Conservation (phyloP, 2,888 invertebrate genomes). For the Andrena flavipes region DNA sequence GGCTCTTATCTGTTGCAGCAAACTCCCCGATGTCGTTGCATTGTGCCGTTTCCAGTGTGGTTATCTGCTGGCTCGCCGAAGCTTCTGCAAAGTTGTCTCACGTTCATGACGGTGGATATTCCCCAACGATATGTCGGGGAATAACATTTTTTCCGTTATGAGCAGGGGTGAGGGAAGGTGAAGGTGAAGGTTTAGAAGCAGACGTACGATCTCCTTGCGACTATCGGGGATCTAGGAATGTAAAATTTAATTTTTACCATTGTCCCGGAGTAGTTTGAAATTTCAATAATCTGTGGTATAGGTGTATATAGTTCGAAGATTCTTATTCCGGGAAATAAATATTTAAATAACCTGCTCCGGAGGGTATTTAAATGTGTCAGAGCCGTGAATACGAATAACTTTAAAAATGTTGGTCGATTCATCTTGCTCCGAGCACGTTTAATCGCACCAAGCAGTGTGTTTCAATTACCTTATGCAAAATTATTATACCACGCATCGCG, state of each 20-base stretch:
- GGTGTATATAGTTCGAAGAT: too few relatives aligned
- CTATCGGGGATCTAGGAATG: neutral
- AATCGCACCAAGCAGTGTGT: too few relatives aligned
- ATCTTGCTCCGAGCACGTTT: neutral
- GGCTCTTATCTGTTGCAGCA: slow-evolving; percentile 26
- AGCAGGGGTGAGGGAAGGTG: too few relatives aligned
- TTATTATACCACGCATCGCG: neutral
- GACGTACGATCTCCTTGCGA: neutral
- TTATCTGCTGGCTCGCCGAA: neutral
- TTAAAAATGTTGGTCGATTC: neutral
- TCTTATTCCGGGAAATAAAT: too few relatives aligned
- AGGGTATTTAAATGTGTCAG: neutral
- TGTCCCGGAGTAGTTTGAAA: neutral
- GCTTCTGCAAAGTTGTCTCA: neutral
- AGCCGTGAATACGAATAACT: neutral
- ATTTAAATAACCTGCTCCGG: too few relatives aligned
- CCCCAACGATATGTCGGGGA: slow-evolving; percentile 8
- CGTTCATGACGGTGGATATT: neutral
- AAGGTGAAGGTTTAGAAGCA: slow-evolving; percentile 11
- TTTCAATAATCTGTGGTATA: neutral
- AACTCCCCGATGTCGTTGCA: slow-evolving; percentile 3
- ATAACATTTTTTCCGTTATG: neutral
- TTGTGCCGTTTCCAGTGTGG: neutral
- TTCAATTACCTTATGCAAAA: neutral
- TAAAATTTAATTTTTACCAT: neutral